Conservation (phyloP, 2,113 vertebrate species). For the Mus spicilegus region DNA sequence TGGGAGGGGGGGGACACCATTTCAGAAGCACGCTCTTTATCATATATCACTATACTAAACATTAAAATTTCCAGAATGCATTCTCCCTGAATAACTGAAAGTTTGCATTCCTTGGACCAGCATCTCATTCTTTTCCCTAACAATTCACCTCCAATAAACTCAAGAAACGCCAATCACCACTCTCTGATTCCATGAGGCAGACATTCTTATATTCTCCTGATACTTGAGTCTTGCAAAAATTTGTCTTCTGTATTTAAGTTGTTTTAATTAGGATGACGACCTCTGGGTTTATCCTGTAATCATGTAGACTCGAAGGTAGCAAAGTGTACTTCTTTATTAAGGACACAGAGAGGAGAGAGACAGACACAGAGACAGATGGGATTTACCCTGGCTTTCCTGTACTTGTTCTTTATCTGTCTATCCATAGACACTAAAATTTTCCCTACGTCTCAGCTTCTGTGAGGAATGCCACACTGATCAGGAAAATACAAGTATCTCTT, state of each 20-base stretch:
- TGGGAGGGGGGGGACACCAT: no score
- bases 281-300: no score
- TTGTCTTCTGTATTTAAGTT: neutral
- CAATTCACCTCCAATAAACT: neutral
- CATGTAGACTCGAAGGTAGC: neutral
- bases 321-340: neutral
- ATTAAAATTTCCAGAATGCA: neutral
- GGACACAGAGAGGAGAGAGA: neutral
- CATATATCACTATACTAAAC: neutral
- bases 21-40: neutral
- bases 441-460: neutral
- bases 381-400: neutral
- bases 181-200: neutral
- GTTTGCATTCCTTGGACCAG: neutral
- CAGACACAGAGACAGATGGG: neutral
- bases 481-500: neutral
- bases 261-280: neutral
- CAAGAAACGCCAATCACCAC: no score
- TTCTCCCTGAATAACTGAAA: neutral
- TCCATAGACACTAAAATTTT: neutral
- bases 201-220: neutral
- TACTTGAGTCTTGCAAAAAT: neutral
- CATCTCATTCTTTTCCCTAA: neutral
- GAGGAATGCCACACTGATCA: neutral
- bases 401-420: neutral